Evolutionary conservation across 2,797 vertebrate species (phyloP).

Genomic region (Tenualosa thibaudeaui): DNA sequence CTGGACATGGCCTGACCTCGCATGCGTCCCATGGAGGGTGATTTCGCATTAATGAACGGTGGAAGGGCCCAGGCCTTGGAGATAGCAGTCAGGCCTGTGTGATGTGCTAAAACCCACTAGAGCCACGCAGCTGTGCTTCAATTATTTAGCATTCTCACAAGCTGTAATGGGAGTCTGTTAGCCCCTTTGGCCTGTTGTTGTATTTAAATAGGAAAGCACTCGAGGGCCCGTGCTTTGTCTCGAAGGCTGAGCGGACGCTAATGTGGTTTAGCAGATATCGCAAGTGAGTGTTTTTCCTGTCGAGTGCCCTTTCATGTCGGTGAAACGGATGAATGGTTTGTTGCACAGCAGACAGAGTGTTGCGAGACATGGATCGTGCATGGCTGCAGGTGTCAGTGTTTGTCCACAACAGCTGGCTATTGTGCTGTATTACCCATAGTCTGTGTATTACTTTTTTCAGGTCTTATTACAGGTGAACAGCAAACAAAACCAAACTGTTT

Average conservation of each 20-base stretch:
- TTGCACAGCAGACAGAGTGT: background rate
- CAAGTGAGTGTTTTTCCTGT: constrained; percentile 46
- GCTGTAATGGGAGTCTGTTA: constrained; percentile 49
- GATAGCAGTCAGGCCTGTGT: constrained; percentile 67
- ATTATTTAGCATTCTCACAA: constrained; percentile 58
- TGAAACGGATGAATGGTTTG: constrained; percentile 27
- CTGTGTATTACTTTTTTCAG: background rate
- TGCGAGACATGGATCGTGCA: background rate
- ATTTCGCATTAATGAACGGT: constrained; percentile 70
- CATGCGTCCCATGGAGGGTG: constrained; percentile 43
- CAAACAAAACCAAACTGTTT: background rate
- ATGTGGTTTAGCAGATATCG: constrained; percentile 63
- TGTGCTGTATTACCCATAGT: background rate
- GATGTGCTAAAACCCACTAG: constrained; percentile 73
- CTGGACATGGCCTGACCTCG: constrained; percentile 40
- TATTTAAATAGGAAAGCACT: constrained; percentile 73
- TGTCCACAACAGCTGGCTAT: background rate
- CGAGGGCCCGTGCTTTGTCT: constrained; percentile 67
- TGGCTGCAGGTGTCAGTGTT: background rate
- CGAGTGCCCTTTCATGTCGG: constrained; percentile 39
- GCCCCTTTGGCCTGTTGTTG: constrained; percentile 65
- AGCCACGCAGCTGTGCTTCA: constrained; percentile 68
- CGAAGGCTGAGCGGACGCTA: constrained; percentile 30
- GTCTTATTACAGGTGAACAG: background rate
- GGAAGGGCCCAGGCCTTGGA: constrained; percentile 59